These are phyloP conservation scores for Lithosia quadra DNA, from an alignment of 2,888 invertebrate genomes.

Conservation along the genomic window DNA sequence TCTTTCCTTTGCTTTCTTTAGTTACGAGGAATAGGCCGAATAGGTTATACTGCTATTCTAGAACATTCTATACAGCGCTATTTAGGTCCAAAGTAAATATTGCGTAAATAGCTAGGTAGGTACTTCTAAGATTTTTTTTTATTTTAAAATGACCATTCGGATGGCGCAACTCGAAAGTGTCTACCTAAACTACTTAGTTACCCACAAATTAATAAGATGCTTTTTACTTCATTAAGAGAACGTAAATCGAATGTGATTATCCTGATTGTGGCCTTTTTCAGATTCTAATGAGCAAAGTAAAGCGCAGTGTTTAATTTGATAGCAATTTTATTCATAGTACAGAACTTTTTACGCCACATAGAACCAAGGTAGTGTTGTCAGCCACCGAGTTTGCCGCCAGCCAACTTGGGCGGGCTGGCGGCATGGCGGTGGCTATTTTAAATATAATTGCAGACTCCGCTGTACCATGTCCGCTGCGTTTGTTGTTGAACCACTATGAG, in stretches of 20 bases:
- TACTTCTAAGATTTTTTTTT: too few relatives aligned
- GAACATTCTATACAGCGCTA: background rate
- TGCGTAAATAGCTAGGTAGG: background rate
- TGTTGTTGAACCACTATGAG: conserved; percentile 53
- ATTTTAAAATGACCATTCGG: too few relatives aligned
- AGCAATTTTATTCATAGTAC: background rate
- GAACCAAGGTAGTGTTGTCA: conserved; percentile 32
- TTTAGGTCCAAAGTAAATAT: background rate
- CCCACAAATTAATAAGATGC: background rate
- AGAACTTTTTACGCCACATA: conserved; percentile 42
- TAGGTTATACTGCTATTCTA: background rate
- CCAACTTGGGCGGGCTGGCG: conserved; percentile 60
- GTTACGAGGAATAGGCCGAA: background rate
- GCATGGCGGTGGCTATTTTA: conserved; percentile 58
- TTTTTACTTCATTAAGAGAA: background rate
- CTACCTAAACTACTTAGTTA: too few relatives aligned
- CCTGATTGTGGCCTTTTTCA: too few relatives aligned
- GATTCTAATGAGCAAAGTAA: background rate
- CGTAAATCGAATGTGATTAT: background rate
- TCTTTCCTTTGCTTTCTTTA: background rate
- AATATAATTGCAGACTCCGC: conserved; percentile 65
- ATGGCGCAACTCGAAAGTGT: too few relatives aligned
- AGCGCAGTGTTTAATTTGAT: background rate
- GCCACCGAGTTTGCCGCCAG: conserved; percentile 27
- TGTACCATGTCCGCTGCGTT: conserved; percentile 51